A percentile compares a stretch with the other conserved stretches of the same genome.
These are phyloP conservation scores for Globicephala melas DNA, from an alignment of 2,113 vertebrate species.

Conservation along the genomic window DNA sequence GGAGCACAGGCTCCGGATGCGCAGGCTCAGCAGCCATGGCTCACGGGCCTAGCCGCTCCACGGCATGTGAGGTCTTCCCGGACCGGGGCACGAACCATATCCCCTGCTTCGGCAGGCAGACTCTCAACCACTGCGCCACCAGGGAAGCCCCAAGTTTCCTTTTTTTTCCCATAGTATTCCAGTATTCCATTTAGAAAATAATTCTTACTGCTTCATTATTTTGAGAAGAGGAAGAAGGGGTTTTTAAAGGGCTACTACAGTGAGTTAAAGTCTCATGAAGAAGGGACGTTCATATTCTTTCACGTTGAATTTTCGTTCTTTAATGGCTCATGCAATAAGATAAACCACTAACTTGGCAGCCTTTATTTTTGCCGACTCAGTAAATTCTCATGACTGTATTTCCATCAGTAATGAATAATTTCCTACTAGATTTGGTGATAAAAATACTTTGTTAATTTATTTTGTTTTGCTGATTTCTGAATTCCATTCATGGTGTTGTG, in stretches of 20 bases:
- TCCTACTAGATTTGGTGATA: conserved; percentile 16
- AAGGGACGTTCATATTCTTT: not conserved
- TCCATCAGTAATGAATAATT: conserved; percentile 32
- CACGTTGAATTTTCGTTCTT: not conserved
- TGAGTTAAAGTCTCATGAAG: not conserved
- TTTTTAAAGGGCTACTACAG: not conserved
- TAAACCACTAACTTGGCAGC: not conserved
- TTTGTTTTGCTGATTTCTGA: conserved; percentile 41
- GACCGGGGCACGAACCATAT: too few relatives aligned
- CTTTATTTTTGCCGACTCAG: not conserved
- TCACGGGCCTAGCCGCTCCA: too few relatives aligned
- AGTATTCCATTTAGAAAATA: not conserved
- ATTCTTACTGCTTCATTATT: not conserved
- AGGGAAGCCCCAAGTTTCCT: not conserved
- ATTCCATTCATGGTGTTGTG: not conserved
- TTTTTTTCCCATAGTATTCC: not conserved
- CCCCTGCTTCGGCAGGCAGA: too few relatives aligned
- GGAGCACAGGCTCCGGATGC: too few relatives aligned
- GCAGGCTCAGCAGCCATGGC: too few relatives aligned
- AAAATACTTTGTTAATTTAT: not conserved
- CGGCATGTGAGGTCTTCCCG: too few relatives aligned
- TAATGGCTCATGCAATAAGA: not conserved
- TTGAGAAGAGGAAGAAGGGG: not conserved
- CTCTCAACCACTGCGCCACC: too few relatives aligned
- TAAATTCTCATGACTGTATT: conserved; percentile 18